Evolutionary conservation across 1,140 invertebrate species (phyloP).

Genomic region (Mizuhopecten yessoensis): DNA sequence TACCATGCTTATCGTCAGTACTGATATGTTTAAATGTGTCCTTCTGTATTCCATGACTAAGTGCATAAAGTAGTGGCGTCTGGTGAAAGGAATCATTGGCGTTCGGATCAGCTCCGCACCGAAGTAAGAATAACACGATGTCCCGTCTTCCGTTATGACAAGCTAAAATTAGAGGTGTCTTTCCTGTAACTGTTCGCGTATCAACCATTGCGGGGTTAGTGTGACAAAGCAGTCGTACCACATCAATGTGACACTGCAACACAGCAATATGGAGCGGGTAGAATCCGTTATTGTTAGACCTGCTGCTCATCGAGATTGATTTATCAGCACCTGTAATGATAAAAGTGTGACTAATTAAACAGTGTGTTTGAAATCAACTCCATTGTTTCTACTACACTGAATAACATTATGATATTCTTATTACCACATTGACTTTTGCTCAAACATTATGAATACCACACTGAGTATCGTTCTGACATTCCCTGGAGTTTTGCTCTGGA

Average conservation of each 20-base stretch:
- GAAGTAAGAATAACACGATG: background rate
- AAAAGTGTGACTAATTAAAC: background rate
- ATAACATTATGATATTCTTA: too few species aligned
- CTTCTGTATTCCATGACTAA: background rate
- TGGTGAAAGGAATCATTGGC: background rate
- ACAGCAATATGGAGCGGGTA: background rate
- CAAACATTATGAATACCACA: too few species aligned
- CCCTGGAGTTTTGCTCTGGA: too few species aligned
- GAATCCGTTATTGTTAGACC: background rate
- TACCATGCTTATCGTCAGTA: background rate
- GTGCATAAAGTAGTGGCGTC: slow-evolving; percentile 24
- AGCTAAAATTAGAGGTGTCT: slow-evolving; percentile 35
- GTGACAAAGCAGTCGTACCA: background rate
- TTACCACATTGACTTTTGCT: too few species aligned
- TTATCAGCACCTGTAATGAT: background rate
- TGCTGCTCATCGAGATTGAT: background rate
- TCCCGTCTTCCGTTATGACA: slow-evolving; percentile 1
- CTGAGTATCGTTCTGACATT: too few species aligned
- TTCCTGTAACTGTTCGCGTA: background rate
- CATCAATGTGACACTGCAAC: background rate
- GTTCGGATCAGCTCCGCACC: slow-evolving; percentile 8
- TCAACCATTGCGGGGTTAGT: background rate
- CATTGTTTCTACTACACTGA: too few species aligned
- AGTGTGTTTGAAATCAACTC: too few species aligned
- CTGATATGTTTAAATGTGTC: background rate